Percentiles rank a stretch among this genome's conserved stretches.
phyloP scores from a whole-genome alignment of 1,140 invertebrate species.

The Meloidogyne floridensis region DNA sequence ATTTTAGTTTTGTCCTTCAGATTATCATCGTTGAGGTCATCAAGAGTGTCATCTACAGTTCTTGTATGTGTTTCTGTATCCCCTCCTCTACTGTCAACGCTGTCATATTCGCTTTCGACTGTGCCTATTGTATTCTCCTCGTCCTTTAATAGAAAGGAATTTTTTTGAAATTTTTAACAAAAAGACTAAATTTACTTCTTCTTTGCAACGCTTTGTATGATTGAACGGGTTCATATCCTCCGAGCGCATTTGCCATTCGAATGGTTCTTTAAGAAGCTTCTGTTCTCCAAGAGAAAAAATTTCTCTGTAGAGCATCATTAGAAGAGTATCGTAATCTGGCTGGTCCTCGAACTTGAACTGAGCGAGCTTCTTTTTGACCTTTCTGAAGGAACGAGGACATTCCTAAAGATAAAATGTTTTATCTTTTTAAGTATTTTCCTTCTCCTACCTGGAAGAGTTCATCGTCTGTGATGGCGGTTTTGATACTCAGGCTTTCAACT shows the following conservation, averaged over 20 bases:
- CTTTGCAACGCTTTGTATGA: not conserved
- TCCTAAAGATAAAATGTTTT: not conserved
- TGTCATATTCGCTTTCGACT: not conserved
- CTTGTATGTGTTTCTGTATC: not conserved
- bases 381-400: not conserved
- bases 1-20: not conserved
- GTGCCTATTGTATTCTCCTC: not conserved
- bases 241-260: not conserved
- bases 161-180: no score
- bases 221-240: not conserved
- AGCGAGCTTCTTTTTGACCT: not conserved
- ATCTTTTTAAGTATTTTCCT: not conserved
- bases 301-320: not conserved
- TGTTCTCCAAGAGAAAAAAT: not conserved
- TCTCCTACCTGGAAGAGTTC: not conserved
- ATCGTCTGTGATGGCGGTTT: not conserved
- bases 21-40: not conserved
- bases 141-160: not conserved
- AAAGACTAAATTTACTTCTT: not conserved
- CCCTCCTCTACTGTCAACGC: not conserved
- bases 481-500: not conserved
- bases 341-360: not conserved
- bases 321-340: not conserved
- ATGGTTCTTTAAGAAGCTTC: not conserved
- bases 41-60: slow-evolving; percentile 7